Percentiles rank a stretch among this genome's conserved stretches.
phyloP scores from a whole-genome alignment of 2,113 vertebrate genomes.

The Tor tambroides region DNA sequence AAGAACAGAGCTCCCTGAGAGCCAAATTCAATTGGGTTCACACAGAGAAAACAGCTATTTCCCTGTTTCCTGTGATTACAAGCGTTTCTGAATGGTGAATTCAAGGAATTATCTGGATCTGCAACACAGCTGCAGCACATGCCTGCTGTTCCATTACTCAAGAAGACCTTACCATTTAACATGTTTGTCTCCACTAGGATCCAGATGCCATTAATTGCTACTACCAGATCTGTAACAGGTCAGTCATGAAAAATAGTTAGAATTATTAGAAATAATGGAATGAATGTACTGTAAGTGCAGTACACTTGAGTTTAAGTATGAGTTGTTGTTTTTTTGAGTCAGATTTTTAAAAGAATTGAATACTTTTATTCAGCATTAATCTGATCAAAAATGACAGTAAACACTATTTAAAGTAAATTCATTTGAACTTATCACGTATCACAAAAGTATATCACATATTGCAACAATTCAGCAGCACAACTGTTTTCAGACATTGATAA shows the following conservation, averaged over 20 bases:
- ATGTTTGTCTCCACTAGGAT: slow-evolving; percentile 94
- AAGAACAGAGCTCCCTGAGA: background rate
- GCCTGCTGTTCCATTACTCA: background rate
- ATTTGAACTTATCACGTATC: background rate
- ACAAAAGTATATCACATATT: no score
- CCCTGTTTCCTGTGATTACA: background rate
- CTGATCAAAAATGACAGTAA: background rate
- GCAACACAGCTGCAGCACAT: background rate
- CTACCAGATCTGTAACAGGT: slow-evolving; percentile 83
- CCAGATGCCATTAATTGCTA: slow-evolving; percentile 95
- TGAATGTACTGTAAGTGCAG: background rate
- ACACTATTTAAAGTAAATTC: background rate
- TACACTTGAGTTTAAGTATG: no score
- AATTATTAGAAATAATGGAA: background rate
- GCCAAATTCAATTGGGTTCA: background rate
- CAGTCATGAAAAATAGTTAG: background rate
- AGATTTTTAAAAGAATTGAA: background rate
- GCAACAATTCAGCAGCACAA: no score
- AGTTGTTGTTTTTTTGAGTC: no score
- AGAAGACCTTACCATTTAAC: slow-evolving; percentile 80
- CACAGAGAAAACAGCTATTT: background rate
- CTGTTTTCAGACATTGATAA: no score
- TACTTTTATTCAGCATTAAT: background rate
- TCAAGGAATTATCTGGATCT: slow-evolving; percentile 20
- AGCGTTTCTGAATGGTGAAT: slow-evolving; percentile 1